Conservation (phyloP, 2,888 invertebrate species). For the Drosophila stalkeri region DNA sequence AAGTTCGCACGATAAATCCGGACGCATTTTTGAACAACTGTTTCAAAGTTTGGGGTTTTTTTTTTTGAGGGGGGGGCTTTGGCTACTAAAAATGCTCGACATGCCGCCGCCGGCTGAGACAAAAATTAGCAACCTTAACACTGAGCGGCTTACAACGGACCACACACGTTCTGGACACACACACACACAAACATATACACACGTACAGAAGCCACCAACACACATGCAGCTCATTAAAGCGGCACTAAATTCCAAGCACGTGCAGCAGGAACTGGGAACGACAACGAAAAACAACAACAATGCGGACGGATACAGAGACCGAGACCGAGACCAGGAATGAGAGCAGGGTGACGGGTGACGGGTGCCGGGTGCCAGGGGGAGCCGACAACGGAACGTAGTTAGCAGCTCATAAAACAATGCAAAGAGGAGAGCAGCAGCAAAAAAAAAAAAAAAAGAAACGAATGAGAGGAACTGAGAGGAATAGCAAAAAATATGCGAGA, state of each 20-base stretch:
- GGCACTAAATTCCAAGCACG: conserved; percentile 75
- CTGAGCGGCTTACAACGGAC: conserved; percentile 59
- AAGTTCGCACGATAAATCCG: conserved; percentile 59
- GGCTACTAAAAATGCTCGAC: conserved; percentile 71
- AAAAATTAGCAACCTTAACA: conserved; percentile 76
- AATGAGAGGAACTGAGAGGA: neutral
- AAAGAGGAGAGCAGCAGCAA: conserved; percentile 26
- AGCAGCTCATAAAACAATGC: conserved; percentile 80
- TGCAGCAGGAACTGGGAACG: conserved; percentile 53
- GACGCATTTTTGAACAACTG: conserved; percentile 31
- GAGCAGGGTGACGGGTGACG: conserved; percentile 20
- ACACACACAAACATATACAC: conserved; percentile 15
- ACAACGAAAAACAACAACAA: conserved; percentile 55
- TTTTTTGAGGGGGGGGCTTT: no score
- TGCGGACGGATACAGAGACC: conserved; percentile 2
- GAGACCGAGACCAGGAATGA: conserved; percentile 16
- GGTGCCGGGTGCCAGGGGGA: conserved; percentile 31
- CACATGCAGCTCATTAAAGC: conserved; percentile 77
- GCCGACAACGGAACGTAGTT: conserved; percentile 71
- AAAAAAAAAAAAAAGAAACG: neutral
- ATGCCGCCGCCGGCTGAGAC: conserved; percentile 74
- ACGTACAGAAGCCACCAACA: conserved; percentile 29
- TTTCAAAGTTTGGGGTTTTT: conserved; percentile 19
- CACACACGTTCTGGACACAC: conserved; percentile 52
- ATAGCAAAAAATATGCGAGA: conserved; percentile 17